Evolutionary conservation across 2,888 invertebrate species (phyloP), one percentile per base, ranked within the genome.

Genomic region (Dicycla oo): DNA sequence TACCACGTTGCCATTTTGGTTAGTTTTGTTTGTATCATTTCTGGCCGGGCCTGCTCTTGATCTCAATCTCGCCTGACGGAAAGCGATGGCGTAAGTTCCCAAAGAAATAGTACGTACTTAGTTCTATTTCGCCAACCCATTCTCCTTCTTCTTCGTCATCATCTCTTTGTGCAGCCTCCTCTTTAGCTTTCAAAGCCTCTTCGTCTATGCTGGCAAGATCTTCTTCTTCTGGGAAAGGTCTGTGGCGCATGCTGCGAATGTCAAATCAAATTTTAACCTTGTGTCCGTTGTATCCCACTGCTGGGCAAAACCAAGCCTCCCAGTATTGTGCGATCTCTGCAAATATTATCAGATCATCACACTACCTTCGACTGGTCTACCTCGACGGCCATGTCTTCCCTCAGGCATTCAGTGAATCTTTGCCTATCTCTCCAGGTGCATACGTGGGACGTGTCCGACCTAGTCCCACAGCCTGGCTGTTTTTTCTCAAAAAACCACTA

Each of bases 151-250:
- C 95, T 81, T 70, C 96, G 47, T 91, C 97, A 90, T 91, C 97
- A 96, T 82, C 91, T 49, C 38, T 57, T 4, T 56, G 54, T 7
- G 91, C 91, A 26, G 97, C 96, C 40, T 96, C 96, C 74, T 96
- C 96, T 62, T 93, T 93, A 3, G 97, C 94, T 78, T 97, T 96
- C n/a, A 97, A 90, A 63, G 98, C 97, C 65, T 95, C 95, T 87
- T 96, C 96, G 53, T 96, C 96, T 45, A 95, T 91, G 82, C 96
- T 96, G 3, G 95, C 95, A 11, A 96, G 87, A 78, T 96, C 96
- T 75, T 96, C 96, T 86, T 96, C 96, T 4, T 89, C 87, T 2
- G 95, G 95, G 54, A 95, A 95, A 23, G 96, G 95, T 49, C 94
- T 92, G 77, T 93, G 71, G 0, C 95, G 94, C 92, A 96, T 92